Conservation (phyloP, 92 coral and sea anemone genomes). For the Bergia puertoricense region DNA sequence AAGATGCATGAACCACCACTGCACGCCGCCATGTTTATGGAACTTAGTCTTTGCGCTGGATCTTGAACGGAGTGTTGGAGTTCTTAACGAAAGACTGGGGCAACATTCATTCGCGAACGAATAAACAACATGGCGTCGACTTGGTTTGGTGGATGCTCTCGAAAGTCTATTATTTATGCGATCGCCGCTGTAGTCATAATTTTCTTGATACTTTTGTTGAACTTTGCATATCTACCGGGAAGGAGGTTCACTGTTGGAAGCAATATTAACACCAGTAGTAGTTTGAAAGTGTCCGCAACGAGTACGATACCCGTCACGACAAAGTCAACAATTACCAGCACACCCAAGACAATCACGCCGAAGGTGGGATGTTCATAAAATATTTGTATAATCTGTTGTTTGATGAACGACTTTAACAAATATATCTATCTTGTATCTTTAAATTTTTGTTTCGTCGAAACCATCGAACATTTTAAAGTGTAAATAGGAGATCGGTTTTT, state of each 20-base stretch:
- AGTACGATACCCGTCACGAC: not conserved
- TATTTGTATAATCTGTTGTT: not conserved
- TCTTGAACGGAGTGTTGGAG: not conserved
- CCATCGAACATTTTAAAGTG: not conserved
- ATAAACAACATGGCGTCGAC: constrained; percentile 28
- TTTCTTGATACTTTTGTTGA: constrained; percentile 30
- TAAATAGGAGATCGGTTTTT: too few relatives aligned
- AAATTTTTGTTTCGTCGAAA: not conserved
- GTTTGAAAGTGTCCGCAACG: not conserved
- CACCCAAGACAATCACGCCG: constrained; percentile 25
- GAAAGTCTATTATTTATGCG: constrained; percentile 29
- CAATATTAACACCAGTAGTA: constrained; percentile 15
- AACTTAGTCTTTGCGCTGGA: constrained; percentile 18
- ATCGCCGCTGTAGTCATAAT: constrained; percentile 27
- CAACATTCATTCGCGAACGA: not conserved
- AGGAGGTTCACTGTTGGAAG: constrained; percentile 30
- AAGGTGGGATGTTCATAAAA: constrained; percentile 1
- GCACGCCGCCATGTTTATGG: constrained; percentile 36
- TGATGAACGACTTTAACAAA: not conserved
- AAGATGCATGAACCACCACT: not conserved
- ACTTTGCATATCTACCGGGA: constrained; percentile 40
- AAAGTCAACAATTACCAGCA: not conserved
- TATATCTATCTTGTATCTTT: not conserved
- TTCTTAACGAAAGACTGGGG: constrained; percentile 1
- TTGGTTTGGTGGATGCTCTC: constrained; percentile 8